Base-by-base conservation (phyloP, 2,113 vertebrate genomes). In the Lophochroa leadbeateri region DNA sequence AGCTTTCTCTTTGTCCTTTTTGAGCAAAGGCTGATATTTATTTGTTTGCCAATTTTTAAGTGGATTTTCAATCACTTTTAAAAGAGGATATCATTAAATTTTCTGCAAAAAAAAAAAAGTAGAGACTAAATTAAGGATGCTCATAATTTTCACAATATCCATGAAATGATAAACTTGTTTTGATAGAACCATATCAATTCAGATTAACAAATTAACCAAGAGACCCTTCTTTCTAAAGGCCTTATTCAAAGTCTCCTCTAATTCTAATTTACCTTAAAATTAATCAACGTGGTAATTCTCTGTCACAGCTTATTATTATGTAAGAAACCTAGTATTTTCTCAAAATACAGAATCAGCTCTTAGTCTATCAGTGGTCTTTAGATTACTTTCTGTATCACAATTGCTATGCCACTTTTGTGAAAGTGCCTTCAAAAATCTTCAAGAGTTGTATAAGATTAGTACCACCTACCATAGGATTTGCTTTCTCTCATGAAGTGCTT, bases 251-350 rank as follows among this genome's bases (percentile, higher is more conserved):
- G 65, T 64, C 15, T 2, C 9, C 86, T 68, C 55, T 67, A 92
- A 69, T 65, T 86, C 80, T 86, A 94, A 47, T n/a, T 72, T 79
- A 65, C 61, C 70, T 79, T 90, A 61, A 91, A 91, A 89, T 83
- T 71, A 90, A 84, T 67, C 69, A 67, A 1, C 9, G 29, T 60
- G 47, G 53, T 65, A 44, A 71, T 55, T 58, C 39, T 67, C 65
- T 7, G 4, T 69, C 43, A 68, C 6, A 83, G 28, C 31, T 95
- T 82, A 78, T 71, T 23, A 65, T 89, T 82, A 80, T 31, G 12
- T 44, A 75, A 92, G 86, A 79, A 92, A 78, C 35, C 7, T 71
- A 63, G 12, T 71, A 76, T 75, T 95, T 92, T 64, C 35, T 31
- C 65, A 82, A 87, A 94, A 82, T 29, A 68, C 3, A 24, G 43